A percentile compares a stretch with the other conserved stretches of the same genome.
These are phyloP conservation scores for Hyles euphorbiae DNA, from an alignment of 1,140 invertebrate species.

Conservation along the genomic window DNA sequence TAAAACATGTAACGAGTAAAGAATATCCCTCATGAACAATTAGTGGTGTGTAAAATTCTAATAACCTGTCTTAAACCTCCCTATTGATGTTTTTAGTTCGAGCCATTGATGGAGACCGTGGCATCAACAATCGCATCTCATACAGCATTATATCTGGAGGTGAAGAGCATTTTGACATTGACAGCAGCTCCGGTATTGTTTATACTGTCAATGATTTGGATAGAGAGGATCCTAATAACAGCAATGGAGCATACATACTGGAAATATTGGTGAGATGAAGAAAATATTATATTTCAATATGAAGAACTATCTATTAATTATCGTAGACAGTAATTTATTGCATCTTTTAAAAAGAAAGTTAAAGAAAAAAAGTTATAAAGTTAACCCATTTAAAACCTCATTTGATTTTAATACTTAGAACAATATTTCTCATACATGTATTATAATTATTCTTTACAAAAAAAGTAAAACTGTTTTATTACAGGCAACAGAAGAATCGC, in stretches of 20 bases:
- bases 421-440: too few species aligned
- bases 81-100: constrained; percentile 77
- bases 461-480: too few species aligned
- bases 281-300: not conserved
- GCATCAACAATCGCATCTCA: constrained; percentile 90
- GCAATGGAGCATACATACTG: constrained; percentile 91
- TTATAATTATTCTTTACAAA: too few species aligned
- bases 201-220: constrained; percentile 86
- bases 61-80: too few species aligned
- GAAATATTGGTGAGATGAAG: constrained; percentile 81
- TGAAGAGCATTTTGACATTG: constrained; percentile 84
- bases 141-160: constrained; percentile 88
- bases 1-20: too few species aligned
- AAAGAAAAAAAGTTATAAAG: too few species aligned
- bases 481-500: constrained; percentile 83
- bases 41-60: not conserved
- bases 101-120: constrained; percentile 93
- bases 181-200: constrained; percentile 86
- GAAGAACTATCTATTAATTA: too few species aligned
- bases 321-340: too few species aligned
- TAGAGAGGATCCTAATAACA: constrained; percentile 86
- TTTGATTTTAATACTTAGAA: too few species aligned
- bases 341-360: too few species aligned
- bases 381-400: too few species aligned
- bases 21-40: not conserved